Percentiles rank a stretch among this genome's conserved stretches.
phyloP scores from a whole-genome alignment of 2,113 vertebrate genomes.

The Nannospalax galili region DNA sequence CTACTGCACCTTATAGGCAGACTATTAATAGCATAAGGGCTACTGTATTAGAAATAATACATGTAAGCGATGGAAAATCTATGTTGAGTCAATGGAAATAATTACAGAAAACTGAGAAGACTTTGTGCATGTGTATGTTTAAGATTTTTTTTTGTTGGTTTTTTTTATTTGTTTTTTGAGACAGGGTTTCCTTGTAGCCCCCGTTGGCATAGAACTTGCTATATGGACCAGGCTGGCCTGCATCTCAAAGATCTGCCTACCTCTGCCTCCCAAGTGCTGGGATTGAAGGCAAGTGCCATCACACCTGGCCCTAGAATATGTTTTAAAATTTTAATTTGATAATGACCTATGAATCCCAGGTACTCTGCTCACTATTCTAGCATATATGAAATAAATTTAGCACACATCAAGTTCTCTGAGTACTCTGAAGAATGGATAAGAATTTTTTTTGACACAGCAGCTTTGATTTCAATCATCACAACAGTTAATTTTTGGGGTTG shows the following conservation, averaged over 20 bases:
- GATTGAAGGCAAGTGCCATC: too few species aligned
- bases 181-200: too few species aligned
- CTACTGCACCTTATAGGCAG: too few species aligned
- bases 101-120: background rate
- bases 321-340: background rate
- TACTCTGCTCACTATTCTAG: background rate
- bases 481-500: slow-evolving; percentile 1
- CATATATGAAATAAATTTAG: background rate
- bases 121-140: too few species aligned
- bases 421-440: background rate
- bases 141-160: too few species aligned
- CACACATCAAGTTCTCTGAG: background rate
- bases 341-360: too few species aligned
- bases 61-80: background rate
- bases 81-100: background rate
- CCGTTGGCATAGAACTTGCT: too few species aligned
- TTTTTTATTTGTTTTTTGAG: too few species aligned
- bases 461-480: background rate
- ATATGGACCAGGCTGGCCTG: too few species aligned
- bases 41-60: background rate
- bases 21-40: background rate
- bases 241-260: too few species aligned
- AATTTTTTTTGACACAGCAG: background rate
- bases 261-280: too few species aligned
- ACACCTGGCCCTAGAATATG: background rate